Percentiles rank a stretch among this genome's conserved stretches.
Evolutionary conservation across 2,113 vertebrate species (phyloP).

Genomic region (Copsychus sechellarum): DNA sequence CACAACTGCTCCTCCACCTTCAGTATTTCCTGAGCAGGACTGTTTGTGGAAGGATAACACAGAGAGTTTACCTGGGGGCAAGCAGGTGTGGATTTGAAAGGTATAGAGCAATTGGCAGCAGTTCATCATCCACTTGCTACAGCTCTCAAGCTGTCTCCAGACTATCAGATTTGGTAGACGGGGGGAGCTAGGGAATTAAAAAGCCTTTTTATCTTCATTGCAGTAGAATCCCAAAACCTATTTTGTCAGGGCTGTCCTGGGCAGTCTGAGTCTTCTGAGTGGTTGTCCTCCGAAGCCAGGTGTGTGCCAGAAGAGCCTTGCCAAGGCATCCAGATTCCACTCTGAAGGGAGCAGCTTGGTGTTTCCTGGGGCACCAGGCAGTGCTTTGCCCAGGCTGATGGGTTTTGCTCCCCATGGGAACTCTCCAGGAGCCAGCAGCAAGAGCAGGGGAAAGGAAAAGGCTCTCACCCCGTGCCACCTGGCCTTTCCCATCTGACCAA

Average conservation of each 20-base stretch:
- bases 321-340: not conserved
- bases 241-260: not conserved
- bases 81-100: not conserved
- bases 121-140: accelerated
- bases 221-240: not conserved
- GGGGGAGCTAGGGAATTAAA: not conserved
- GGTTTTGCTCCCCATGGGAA: not conserved
- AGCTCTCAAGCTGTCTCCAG: not conserved
- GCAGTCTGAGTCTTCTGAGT: not conserved
- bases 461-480: accelerated
- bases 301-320: not conserved
- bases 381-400: not conserved
- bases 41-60: not conserved
- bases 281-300: not conserved
- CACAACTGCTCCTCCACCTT: not conserved
- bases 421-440: not conserved
- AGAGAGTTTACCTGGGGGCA: not conserved
- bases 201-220: accelerated
- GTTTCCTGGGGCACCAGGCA: not conserved
- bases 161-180: not conserved
- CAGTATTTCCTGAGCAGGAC: not conserved
- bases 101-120: accelerated
- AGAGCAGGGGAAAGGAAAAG: not conserved
- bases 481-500: not conserved
- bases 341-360: not conserved